Evolutionary conservation across 2,888 invertebrate species (phyloP).

Genomic region (Tethea ocularis): DNA sequence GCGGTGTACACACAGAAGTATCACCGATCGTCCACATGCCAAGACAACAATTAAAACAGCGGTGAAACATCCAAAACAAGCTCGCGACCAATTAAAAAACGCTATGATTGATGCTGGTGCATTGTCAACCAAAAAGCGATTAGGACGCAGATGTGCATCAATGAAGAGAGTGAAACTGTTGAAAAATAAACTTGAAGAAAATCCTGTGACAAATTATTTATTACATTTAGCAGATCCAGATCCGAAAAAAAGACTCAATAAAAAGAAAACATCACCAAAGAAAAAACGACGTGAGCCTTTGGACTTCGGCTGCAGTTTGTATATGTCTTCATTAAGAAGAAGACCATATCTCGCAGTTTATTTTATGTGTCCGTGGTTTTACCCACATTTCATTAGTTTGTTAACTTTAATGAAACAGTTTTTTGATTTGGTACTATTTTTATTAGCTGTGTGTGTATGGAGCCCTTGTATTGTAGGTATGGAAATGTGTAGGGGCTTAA

Average conservation of each 20-base stretch:
- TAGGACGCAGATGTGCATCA: conserved; percentile 28
- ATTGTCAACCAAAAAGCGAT: conserved; percentile 31
- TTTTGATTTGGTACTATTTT: conserved; percentile 40
- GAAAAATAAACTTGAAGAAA: conserved; percentile 28
- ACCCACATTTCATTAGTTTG: conserved; percentile 41
- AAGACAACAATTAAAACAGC: conserved; percentile 21
- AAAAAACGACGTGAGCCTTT: conserved; percentile 12
- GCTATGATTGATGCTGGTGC: conserved; percentile 26
- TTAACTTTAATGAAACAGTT: conserved; percentile 37
- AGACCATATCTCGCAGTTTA: conserved; percentile 29
- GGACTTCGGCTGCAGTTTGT: conserved; percentile 24
- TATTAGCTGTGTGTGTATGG: conserved; percentile 42
- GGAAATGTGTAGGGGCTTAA: conserved; percentile 37
- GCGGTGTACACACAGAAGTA: conserved; percentile 26
- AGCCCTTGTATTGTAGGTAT: conserved; percentile 45
- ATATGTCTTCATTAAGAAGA: conserved; percentile 25
- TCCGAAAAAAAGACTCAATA: conserved; percentile 29
- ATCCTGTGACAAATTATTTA: conserved; percentile 31
- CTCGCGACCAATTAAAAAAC: conserved; percentile 20
- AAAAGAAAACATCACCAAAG: conserved; percentile 15
- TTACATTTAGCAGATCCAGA: conserved; percentile 32
- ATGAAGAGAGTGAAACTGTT: conserved; percentile 24
- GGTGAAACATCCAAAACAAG: conserved; percentile 26
- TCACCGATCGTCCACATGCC: conserved; percentile 33
- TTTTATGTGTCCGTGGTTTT: conserved; percentile 36